Base-by-base conservation (phyloP, 1,140 invertebrate genomes). In the Drosophila hydei region DNA sequence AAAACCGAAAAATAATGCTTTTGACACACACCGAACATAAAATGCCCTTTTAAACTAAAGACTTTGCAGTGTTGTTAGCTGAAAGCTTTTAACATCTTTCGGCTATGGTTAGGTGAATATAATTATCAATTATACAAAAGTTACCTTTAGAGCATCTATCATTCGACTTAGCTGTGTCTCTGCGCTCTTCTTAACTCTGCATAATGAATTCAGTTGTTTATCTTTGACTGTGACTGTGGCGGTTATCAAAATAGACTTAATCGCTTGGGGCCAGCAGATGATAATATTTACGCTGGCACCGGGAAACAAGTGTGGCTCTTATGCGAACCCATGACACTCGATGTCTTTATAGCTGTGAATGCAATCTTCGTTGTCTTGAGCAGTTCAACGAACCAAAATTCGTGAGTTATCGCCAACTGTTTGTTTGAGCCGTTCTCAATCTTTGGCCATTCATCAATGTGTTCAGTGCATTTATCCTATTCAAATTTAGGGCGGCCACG, bases 201-300 rank as follows among this genome's bases (percentile, higher is more conserved):
- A 61, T 45, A 80, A 75, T 68, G 54, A 80, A 72, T 72, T 72
- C 72, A 43, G 47, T 56, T 69, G 54, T 65, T 33, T 79, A 83
- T 75, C 61, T 50, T 8, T 23, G 48, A 36, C 23, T 52, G 43
- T 38, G 18, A 14, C 18, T 19, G 12, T 7, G 50, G 56, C 9
- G 50, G 56, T 79, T 79, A 84, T 71, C 72, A 63, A 60, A 60
- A 62, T 72, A 42, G 56, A 61, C 60, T 54, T 43, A 55, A 40
- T 50, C 2, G 2, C 18, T 59, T 42, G 30, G 59, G 27, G 40
- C 70, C 45, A 62, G 58, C 42, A 38, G 45, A 18, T 54, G 71
- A 63, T 48, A 75, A 85, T 81, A 78, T 88, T 87, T 67, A 60
- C 8, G n/a, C n/a, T 55, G 47, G 21, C 74, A 80, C 74, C 67